Percentiles rank a stretch among this genome's conserved stretches.
Conservation (phyloP, 2,888 invertebrate genomes). For the Apodemia zela region DNA sequence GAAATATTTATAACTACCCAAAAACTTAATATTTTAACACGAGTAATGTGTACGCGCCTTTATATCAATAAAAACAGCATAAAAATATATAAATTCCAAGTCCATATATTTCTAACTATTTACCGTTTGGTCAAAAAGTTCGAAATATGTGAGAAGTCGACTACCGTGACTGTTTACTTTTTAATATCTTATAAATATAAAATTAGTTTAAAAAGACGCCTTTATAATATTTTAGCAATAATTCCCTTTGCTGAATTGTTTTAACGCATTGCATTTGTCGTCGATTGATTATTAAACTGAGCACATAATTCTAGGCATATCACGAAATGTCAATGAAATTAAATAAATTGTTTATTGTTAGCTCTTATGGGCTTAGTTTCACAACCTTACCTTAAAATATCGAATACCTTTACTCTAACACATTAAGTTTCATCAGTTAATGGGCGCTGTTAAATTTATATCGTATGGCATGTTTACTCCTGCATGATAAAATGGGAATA, state of each 20-base stretch:
- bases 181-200: not conserved
- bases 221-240: not conserved
- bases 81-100: not conserved
- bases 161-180: not conserved
- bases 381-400: no score
- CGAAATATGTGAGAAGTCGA: no score
- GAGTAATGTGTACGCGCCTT: slow-evolving; percentile 2
- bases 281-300: not conserved
- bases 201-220: not conserved
- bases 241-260: not conserved
- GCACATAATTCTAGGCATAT: no score
- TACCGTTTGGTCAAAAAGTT: no score
- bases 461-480: no score
- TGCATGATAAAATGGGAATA: no score
- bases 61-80: not conserved
- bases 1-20: not conserved
- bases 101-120: not conserved
- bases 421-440: no score
- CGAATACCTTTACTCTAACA: no score
- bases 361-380: no score
- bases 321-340: no score
- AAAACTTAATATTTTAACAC: not conserved
- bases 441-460: no score
- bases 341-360: no score
- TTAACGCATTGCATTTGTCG: slow-evolving; percentile 4